These are phyloP conservation scores for Lamprologus speciosus DNA, from an alignment of 2,113 vertebrate species.

Conservation along the genomic window DNA sequence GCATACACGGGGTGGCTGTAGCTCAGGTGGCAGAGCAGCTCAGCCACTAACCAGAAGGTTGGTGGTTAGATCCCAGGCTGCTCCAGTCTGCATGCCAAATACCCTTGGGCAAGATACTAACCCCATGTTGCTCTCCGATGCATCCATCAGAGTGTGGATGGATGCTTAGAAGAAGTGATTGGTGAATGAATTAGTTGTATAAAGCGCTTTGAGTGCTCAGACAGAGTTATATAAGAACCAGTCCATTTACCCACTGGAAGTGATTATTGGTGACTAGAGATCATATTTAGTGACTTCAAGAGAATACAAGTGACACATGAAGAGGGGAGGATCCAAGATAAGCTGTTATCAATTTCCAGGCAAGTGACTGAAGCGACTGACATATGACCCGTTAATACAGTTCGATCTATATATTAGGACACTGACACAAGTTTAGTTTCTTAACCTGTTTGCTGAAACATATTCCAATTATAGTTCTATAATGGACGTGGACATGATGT, in stretches of 20 bases:
- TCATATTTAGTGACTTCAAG: background rate
- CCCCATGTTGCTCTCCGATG: accelerated
- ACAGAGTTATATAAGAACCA: background rate
- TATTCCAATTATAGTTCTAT: background rate
- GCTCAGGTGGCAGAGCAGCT: background rate
- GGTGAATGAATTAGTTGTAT: background rate
- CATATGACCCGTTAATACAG: background rate
- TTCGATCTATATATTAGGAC: background rate
- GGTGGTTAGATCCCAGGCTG: accelerated
- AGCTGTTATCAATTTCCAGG: background rate
- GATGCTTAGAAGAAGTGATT: background rate
- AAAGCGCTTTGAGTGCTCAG: background rate
- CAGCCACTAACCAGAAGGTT: background rate
- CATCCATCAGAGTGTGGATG: background rate
- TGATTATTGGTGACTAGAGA: accelerated
- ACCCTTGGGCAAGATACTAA: background rate
- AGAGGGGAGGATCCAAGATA: background rate
- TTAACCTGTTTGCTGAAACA: background rate
- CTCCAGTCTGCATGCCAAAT: background rate
- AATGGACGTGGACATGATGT: background rate
- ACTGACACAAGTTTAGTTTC: background rate
- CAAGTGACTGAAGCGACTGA: background rate
- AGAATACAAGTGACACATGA: background rate
- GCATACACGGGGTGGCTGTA: background rate
- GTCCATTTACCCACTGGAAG: background rate